Base-by-base conservation (phyloP, 92 coral and sea anemone species). In the Bergia puertoricense region DNA sequence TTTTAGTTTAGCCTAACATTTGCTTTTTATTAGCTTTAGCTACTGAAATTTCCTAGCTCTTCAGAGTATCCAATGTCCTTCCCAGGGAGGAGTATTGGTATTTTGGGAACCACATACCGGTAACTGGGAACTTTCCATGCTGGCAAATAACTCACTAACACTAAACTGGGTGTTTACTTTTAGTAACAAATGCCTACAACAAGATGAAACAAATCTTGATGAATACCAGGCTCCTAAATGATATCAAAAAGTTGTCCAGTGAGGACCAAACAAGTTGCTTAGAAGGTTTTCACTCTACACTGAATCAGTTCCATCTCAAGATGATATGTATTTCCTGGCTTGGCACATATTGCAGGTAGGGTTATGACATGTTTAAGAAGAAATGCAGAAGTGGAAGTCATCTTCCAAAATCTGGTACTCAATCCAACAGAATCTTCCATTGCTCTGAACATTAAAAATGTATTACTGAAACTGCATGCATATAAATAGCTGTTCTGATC, bases 271-370 rank as follows among this genome's bases (percentile, higher is more conserved):
- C 82, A 73, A 86, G 89, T 43, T 73, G 82, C 44, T 76, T 86
- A 51, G 89, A 86, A 72, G 89, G 82, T 9, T 86, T 86, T 65
- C 89, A 86, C 72, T 86, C 89, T 22, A 86, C 82, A 30, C 62
- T 86, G 68, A 86, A 83, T 67, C 51, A 67, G 39, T 83, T 71
- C 51, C 87, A 83, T 74, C 78, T 78, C 30, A 89, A 89, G 77
- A 89, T 89, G 85, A 77, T 78, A 56, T 83, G 81, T 43, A 57
- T 89, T 68, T 85, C 88, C 14, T 88, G 90, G 74, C 67, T 30
- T 36, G 77, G 80, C 30, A 85, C 72, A 75, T 38, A 74, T 48
- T 89, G 59, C 74, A 85, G 89, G 83, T 78, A 72, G 30, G 76
- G 41, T 72, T 72, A 72, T 72, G 76, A 72, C 38, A 8, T 15